phyloP scores from a whole-genome alignment of 2,797 vertebrate species.

The Onychomys leucogaster region DNA sequence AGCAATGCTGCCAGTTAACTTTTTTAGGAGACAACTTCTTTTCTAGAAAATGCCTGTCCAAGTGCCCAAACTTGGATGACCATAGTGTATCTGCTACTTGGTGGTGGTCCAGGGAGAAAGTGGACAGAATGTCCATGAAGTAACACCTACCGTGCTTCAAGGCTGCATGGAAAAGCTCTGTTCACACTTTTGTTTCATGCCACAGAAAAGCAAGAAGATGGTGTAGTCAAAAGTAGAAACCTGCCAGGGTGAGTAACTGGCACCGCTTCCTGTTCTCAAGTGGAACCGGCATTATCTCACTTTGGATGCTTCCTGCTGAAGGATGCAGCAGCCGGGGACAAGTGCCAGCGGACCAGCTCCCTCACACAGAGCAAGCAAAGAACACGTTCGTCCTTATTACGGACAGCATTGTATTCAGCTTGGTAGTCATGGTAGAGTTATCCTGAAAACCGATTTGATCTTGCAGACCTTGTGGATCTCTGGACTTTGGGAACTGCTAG shows the following conservation, averaged over 20 bases:
- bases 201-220: not conserved
- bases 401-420: not conserved
- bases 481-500: not conserved
- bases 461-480: not conserved
- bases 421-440: not conserved
- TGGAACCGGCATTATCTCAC: not conserved
- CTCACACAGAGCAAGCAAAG: not conserved
- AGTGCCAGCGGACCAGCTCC: too few species aligned
- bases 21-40: not conserved
- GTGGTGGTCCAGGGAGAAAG: not conserved
- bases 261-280: too few species aligned
- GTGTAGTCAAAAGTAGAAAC: not conserved
- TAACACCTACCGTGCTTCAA: not conserved
- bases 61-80: not conserved
- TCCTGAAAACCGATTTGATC: not conserved
- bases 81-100: not conserved
- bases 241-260: not conserved
- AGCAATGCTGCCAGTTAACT: not conserved
- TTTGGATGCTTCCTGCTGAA: not conserved
- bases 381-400: too few species aligned
- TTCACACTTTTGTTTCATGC: not conserved
- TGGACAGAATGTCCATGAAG: not conserved
- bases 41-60: not conserved
- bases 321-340: not conserved
- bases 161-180: not conserved